These are phyloP conservation scores for Halesus radiatus DNA, from an alignment of 1,140 invertebrate species.

Conservation along the genomic window DNA sequence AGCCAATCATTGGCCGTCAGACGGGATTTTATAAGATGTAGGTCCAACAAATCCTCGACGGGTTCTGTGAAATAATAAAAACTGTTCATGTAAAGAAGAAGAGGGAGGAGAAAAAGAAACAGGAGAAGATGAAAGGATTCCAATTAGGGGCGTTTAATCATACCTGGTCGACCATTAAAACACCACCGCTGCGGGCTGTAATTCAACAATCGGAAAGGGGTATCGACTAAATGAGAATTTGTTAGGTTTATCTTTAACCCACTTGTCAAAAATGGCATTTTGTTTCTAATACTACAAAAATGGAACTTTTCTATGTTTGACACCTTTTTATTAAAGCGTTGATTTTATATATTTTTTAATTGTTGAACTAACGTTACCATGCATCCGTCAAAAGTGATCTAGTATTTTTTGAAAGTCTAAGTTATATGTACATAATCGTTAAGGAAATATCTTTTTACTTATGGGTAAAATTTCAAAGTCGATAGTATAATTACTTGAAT, in stretches of 20 bases:
- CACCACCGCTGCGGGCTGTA: constrained; percentile 3
- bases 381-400: no score
- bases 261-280: neutral
- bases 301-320: neutral
- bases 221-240: neutral
- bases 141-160: constrained; percentile 29
- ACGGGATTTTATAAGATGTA: neutral
- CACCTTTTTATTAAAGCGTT: neutral
- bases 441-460: neutral
- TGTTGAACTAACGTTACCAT: no score
- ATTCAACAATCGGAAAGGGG: neutral
- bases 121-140: neutral
- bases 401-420: no score
- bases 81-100: neutral
- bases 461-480: neutral
- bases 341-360: no score
- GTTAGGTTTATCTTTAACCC: neutral
- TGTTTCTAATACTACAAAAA: neutral
- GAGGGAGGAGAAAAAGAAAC: no score
- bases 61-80: constrained; percentile 1
- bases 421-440: no score
- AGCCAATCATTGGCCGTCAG: neutral
- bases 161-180: neutral
- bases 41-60: neutral
- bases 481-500: neutral